Conservation (phyloP, 2,797 vertebrate species). For the Perdix hodgsoniae region DNA sequence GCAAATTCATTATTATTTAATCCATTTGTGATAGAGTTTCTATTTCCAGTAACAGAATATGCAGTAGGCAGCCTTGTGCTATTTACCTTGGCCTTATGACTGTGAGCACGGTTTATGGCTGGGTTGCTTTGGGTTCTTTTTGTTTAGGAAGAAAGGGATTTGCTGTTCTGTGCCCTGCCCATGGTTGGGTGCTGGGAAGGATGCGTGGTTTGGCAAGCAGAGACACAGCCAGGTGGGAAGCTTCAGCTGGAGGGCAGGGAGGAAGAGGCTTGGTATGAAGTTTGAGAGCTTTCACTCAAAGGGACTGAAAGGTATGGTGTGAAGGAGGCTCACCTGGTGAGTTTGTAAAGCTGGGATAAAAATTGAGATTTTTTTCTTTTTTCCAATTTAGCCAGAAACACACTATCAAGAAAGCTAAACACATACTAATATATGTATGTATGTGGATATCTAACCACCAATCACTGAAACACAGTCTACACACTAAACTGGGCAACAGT, state of each 20-base stretch:
- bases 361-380: not conserved
- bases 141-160: not conserved
- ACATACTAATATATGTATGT: not conserved
- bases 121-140: not conserved
- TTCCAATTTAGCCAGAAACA: not conserved
- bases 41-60: not conserved
- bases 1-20: conserved; percentile 5
- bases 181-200: fast-evolving
- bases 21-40: not conserved
- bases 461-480: not conserved
- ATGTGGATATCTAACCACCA: not conserved
- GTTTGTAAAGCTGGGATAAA: not conserved
- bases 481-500: not conserved
- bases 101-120: not conserved
- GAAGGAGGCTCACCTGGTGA: not conserved
- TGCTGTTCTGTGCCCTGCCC: not conserved
- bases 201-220: not conserved
- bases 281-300: not conserved
- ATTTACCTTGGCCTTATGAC: not conserved
- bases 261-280: not conserved
- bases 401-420: not conserved
- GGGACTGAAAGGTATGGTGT: not conserved
- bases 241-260: not conserved
- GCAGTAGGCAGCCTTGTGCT: not conserved
- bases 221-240: not conserved